Base-by-base conservation (phyloP, 1,140 invertebrate species). In the Kradibia gibbosae region DNA sequence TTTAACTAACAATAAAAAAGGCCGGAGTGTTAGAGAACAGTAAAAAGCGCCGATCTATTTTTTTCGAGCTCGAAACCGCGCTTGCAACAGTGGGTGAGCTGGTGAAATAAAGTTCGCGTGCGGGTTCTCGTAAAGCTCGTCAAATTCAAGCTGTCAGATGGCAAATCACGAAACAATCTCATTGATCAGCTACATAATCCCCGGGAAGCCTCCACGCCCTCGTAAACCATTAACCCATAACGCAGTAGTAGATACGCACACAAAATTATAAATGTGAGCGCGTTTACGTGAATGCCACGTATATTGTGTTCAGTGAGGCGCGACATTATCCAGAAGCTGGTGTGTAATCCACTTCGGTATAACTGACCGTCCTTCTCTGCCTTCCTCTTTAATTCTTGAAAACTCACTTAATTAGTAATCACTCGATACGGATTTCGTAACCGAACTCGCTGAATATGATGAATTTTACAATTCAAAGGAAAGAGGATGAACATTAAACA, bases 151-250 rank as follows among this genome's bases (percentile, higher is more conserved):
- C 42, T 31, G 28, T 34, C 71, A 36, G 17, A 31, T 28, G 25
- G 0, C 1, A 71, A 71, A 71, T 10, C 39, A 15, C 22, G 36
- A 45, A 67, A 78, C 39, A 62, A 67, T 67, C 62, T n/a, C 45
- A 67, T 67, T 78, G 76, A 78, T 79, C 60, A 79, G n/a, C 13
- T 3, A 25, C 65, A 15, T 57, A 10, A 70, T 62, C 60, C 8
- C 20, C 65, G 15, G 7, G 2, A 0, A 25, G 31, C 39, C 8
- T 39, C 11, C 25, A 36, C n/a, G 17, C 0, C 8, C 36, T 75
- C 74, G 57, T 65, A 76, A 76, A 76, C 50, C 74, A 36, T 60
- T 60, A 76, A 28, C 48, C 48, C 25, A 28, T 73, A 53, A 53
- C n/a, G 15, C 42, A 55, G 48, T 20, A 0, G 1, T 31, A 11